These are phyloP conservation scores for Drosophila orosa DNA, from an alignment of 1,140 invertebrate species.

Conservation along the genomic window DNA sequence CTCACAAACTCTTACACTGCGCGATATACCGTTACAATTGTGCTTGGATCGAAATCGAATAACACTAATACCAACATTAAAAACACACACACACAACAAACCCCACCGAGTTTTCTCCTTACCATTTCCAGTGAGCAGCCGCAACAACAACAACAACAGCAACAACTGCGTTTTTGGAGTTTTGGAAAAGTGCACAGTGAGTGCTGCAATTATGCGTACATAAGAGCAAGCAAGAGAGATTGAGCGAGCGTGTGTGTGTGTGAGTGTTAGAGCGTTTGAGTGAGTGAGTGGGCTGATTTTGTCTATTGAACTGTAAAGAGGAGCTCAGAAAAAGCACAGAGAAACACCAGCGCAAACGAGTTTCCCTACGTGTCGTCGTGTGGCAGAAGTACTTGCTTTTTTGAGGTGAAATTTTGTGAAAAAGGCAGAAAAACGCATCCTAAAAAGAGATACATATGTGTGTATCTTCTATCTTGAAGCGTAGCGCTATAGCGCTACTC, in stretches of 20 bases:
- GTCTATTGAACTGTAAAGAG: constrained; percentile 71
- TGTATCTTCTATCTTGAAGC: constrained; percentile 28
- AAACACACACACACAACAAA: constrained; percentile 11
- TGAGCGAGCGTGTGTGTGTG: constrained; percentile 12
- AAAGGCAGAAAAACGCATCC: constrained; percentile 60
- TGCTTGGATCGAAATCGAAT: constrained; percentile 37
- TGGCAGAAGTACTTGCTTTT: constrained; percentile 61
- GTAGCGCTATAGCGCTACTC: constrained; percentile 12
- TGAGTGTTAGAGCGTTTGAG: neutral
- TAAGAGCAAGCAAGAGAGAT: constrained; percentile 18
- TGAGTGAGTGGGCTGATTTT: constrained; percentile 46
- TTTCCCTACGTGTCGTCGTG: constrained; percentile 51
- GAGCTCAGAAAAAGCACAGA: constrained; percentile 60
- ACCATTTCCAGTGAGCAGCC: constrained; percentile 39
- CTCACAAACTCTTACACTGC: constrained; percentile 16
- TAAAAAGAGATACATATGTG: constrained; percentile 54
- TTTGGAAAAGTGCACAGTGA: constrained; percentile 81
- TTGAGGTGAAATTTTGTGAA: constrained; percentile 79
- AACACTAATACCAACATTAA: constrained; percentile 24
- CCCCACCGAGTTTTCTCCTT: constrained; percentile 54
- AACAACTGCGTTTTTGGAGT: constrained; percentile 61
- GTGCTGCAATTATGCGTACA: constrained; percentile 47
- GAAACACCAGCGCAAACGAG: constrained; percentile 52
- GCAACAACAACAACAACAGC: constrained; percentile 21
- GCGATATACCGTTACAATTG: constrained; percentile 29